phyloP scores from a whole-genome alignment of 2,888 invertebrate genomes.

The Melanotus villosus region DNA sequence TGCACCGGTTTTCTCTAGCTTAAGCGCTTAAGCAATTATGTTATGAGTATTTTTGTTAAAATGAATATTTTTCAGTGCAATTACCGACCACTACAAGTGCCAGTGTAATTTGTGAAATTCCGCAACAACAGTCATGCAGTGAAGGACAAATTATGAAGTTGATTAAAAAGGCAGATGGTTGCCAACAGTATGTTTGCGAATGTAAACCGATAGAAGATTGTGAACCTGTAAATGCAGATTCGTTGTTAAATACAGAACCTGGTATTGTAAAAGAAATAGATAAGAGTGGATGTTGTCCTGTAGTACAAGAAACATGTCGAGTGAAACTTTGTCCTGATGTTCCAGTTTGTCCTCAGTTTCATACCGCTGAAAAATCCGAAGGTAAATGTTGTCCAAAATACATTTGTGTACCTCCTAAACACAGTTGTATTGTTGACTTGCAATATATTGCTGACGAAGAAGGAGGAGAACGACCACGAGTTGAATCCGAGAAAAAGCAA shows the following conservation, averaged over 20 bases:
- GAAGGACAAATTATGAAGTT: conserved; percentile 80
- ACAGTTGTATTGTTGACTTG: conserved; percentile 76
- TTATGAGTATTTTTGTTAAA: too few species aligned
- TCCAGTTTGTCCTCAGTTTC: conserved; percentile 74
- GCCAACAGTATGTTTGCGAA: conserved; percentile 83
- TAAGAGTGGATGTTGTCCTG: conserved; percentile 81
- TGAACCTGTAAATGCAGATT: conserved; percentile 69
- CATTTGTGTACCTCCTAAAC: conserved; percentile 76
- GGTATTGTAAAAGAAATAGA: conserved; percentile 76
- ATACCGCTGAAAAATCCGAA: conserved; percentile 66
- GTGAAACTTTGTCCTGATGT: conserved; percentile 75
- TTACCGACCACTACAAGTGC: conserved; percentile 69
- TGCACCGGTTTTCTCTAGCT: too few species aligned
- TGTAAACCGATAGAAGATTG: conserved; percentile 83
- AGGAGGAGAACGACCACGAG: conserved; percentile 71
- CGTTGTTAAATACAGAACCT: conserved; percentile 64
- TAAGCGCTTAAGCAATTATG: too few species aligned
- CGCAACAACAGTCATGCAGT: conserved; percentile 79
- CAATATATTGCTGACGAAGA: conserved; percentile 71
- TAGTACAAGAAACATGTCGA: conserved; percentile 73
- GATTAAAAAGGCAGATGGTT: conserved; percentile 76
- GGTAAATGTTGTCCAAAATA: conserved; percentile 77
- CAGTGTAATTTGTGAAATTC: conserved; percentile 73
- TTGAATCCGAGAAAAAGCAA: conserved; percentile 67
- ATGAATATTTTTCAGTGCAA: conserved; percentile 67